phyloP scores from a whole-genome alignment of 2,888 invertebrate genomes.

The Bellardia bayeri region DNA sequence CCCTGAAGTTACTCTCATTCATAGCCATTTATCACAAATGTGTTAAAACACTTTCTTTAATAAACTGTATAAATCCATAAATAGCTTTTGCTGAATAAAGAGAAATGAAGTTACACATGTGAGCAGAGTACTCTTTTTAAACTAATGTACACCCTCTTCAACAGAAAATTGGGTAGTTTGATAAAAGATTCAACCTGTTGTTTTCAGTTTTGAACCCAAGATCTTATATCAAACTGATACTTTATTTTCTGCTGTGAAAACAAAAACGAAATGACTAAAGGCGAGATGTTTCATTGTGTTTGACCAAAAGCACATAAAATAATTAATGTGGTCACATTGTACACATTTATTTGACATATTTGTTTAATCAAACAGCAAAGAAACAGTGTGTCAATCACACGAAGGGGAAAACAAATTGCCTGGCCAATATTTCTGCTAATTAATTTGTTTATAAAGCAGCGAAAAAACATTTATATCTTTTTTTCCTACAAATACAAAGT shows the following conservation, averaged over 20 bases:
- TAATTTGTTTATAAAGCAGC: too few relatives aligned
- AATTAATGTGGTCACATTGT: too few relatives aligned
- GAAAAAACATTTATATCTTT: too few relatives aligned
- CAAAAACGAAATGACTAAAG: background rate
- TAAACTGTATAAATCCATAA: background rate
- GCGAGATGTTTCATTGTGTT: too few relatives aligned
- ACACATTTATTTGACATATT: too few relatives aligned
- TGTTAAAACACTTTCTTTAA: background rate
- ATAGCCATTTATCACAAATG: background rate
- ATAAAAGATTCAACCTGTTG: background rate
- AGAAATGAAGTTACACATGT: conserved; percentile 2
- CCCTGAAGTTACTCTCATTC: too few relatives aligned
- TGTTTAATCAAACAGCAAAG: too few relatives aligned
- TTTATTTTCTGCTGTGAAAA: background rate
- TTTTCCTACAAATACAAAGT: too few relatives aligned
- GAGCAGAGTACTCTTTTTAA: background rate
- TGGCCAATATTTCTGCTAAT: too few relatives aligned
- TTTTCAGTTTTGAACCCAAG: background rate
- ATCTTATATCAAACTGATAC: background rate
- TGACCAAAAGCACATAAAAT: too few relatives aligned
- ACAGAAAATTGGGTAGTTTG: background rate
- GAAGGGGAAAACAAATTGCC: too few relatives aligned
- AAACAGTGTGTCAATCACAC: too few relatives aligned
- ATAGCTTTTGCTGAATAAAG: conserved; percentile 64
- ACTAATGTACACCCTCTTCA: background rate